Conservation (phyloP, 2,113 vertebrate genomes). For the Harpagus bidentatus region DNA sequence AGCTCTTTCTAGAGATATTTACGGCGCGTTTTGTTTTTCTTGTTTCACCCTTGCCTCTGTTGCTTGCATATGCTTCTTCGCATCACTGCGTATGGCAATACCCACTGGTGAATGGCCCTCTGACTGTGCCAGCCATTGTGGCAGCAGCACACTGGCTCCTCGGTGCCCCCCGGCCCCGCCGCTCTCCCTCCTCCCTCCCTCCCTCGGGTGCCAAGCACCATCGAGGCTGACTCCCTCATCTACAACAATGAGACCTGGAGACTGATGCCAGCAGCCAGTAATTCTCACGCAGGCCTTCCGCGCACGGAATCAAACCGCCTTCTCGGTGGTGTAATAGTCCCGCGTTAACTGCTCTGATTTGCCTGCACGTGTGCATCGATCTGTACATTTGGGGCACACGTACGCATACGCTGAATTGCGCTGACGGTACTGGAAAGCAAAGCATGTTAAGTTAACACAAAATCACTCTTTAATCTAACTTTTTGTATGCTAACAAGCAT, state of each 20-base stretch:
- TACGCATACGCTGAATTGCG: background rate
- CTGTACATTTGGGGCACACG: background rate
- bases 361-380: background rate
- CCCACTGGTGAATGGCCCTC: constrained; percentile 35
- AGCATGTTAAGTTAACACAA: background rate
- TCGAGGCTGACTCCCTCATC: constrained; percentile 59
- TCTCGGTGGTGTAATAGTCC: background rate
- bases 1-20: constrained; percentile 14
- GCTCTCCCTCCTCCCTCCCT: background rate
- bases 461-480: constrained; percentile 20
- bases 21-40: background rate
- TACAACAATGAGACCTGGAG: constrained; percentile 56
- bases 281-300: constrained; percentile 45
- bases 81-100: constrained; percentile 40
- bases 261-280: constrained; percentile 61
- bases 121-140: constrained; percentile 55
- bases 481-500: background rate
- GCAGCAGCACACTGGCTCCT: background rate
- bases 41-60: constrained; percentile 20
- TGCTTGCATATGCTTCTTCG: constrained; percentile 48
- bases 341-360: background rate
- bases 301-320: constrained; percentile 27
- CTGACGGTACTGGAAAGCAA: background rate
- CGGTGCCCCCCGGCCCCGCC: background rate
- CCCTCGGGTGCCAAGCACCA: constrained; percentile 56